Base-by-base conservation (phyloP, 1,140 invertebrate species). In the Pogonognathellus flavescens region DNA sequence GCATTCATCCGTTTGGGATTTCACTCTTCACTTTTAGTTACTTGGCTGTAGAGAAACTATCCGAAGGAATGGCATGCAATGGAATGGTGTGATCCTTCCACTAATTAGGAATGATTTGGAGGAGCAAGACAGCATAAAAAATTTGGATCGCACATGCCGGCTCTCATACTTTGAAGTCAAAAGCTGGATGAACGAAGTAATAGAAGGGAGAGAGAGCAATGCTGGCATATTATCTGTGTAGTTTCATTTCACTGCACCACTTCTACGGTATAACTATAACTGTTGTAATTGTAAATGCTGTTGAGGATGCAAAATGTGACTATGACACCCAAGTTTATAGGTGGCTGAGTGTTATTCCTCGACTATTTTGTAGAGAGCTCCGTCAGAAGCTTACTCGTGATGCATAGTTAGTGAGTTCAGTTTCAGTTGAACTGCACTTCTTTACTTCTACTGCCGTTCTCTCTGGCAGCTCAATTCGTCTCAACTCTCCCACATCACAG, bases 101-200 rank as follows among this genome's bases (percentile, higher is more conserved):
- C 70, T 76, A 76, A 76, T 76, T 76, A 76, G 70, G 70, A 76
- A 76, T 76, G 70, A 76, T 76, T 76, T 76, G 70, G 70, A 49
- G 70, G 70, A 76, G 31, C 41, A 31, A 76, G 70, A 76, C 70
- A 76, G 70, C 31, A 76, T 76, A 76, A 76, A 76, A 66, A 76
- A 76, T 76, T 49, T 49, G 70, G 70, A 76, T 76, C 16, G 70
- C 70, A 76, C 70, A 76, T 76, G 70, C 70, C 70, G 41, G 31
- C 31, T 41, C 31, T 41, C 53, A 13, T 57, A 57, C 53, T 57
- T 57, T 57, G 53, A 57, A 57, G 53, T 57, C 53, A 57, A 57
- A 57, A 57, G 53, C n/a, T 57, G 53, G n/a, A 57, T 49, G 41
- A 76, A 50, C 41, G n/a, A 50, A 50, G 70, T 50, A n/a, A 8